phyloP scores from a whole-genome alignment of 2,888 invertebrate species.

The Ptychoptera contaminata region DNA sequence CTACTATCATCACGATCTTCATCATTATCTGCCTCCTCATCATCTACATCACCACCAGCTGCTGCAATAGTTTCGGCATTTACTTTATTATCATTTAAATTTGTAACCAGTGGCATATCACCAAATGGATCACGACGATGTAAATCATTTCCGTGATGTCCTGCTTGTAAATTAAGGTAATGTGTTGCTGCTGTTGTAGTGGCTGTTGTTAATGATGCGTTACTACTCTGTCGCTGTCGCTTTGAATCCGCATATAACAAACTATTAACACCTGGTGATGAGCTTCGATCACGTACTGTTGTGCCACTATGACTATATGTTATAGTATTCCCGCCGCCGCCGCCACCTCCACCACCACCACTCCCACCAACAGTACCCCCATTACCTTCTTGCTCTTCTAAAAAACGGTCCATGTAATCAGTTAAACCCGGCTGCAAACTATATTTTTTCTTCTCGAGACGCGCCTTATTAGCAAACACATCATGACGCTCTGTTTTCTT shows the following conservation, averaged over 20 bases:
- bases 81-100: background rate
- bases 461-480: conserved; percentile 67
- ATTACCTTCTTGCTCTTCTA: conserved; percentile 64
- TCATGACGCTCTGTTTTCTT: conserved; percentile 98
- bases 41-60: background rate
- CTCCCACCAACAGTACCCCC: conserved; percentile 40
- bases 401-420: conserved; percentile 85
- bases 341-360: conserved; percentile 10
- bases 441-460: conserved; percentile 85
- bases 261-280: conserved; percentile 8
- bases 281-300: conserved; percentile 4
- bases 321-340: conserved; percentile 5
- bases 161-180: no score
- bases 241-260: conserved; percentile 7
- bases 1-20: background rate
- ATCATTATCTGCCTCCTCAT: background rate
- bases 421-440: conserved; percentile 82
- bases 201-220: background rate
- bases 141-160: no score
- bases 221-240: conserved; percentile 4
- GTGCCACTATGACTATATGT: conserved; percentile 1
- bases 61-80: background rate
- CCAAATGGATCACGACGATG: no score
- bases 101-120: background rate
- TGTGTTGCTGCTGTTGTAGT: no score